Base-by-base conservation (phyloP, 1,140 invertebrate genomes). In the Orchestia grillus region DNA sequence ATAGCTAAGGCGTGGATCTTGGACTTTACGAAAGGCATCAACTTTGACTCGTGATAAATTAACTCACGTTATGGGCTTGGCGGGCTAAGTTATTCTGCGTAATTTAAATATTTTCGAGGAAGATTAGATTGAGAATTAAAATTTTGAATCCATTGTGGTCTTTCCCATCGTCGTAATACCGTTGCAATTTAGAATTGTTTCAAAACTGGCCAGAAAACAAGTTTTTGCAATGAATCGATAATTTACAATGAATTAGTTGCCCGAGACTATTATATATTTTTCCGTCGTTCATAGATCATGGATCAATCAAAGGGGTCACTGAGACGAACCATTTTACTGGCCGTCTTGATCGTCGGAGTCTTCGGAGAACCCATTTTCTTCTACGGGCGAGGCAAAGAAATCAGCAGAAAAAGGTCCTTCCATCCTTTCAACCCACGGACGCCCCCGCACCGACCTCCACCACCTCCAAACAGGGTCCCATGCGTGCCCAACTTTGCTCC, bases 341-440 rank as follows among this genome's bases (percentile, higher is more conserved):
- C 11, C 92, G 47, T 11, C 1, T 28, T 47, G 15, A 47, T 94
- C 36, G 43, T 94, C 36, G 92, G 43, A 45, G 43, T 45, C 11
- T n/a, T 23, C 44, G 92, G 43, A 8, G 92, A 94, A 15, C 92
- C 92, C 44, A 47, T 94, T 40, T 94, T 94, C 44, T 94, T 94
- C 44, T 94, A 94, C 44, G 92, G 92, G 8, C 19, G 92, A 94
- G 92, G 92, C 6, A 44, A 94, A 94, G 92, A 94, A 47, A 94
- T 94, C 40, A 94, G 44, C 92, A 94, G 92, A 45, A 94, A 94
- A 94, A 44, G 92, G 40, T 44, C 92, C 4, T 90, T 90, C 44
- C 92, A 45, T 44, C 92, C 92, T 0, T 94, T 94, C 44, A 45
- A 44, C 11, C 92, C 43, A 11, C 41, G 92, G 23, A 8, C 92